These are phyloP conservation scores for Premnoplex brunnescens DNA, from an alignment of 2,797 vertebrate genomes.

Conservation along the genomic window DNA sequence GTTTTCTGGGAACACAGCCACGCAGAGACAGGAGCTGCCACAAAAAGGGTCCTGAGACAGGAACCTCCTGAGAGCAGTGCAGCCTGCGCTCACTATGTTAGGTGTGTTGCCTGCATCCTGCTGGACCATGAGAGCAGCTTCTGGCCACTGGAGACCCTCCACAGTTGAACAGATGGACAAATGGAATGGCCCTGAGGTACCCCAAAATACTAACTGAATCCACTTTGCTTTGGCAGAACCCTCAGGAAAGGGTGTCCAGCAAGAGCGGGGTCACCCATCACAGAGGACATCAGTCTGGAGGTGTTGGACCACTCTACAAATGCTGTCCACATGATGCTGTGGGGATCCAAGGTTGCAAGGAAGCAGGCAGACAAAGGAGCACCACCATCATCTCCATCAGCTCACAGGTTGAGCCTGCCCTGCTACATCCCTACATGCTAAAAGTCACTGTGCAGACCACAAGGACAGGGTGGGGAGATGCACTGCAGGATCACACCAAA, in stretches of 20 bases:
- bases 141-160: background rate
- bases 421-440: fast-evolving
- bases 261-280: no score
- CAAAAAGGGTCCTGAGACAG: fast-evolving
- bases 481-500: background rate
- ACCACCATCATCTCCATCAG: fast-evolving
- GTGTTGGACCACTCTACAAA: background rate
- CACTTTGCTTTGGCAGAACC: background rate
- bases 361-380: background rate
- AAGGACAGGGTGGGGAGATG: fast-evolving
- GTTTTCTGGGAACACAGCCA: background rate
- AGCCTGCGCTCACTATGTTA: fast-evolving
- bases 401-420: background rate
- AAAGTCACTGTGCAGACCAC: background rate
- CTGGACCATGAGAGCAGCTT: no score
- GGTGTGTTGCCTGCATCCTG: no score
- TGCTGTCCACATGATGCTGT: fast-evolving
- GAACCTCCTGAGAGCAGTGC: background rate
- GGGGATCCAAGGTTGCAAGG: fast-evolving
- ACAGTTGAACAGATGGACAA: fast-evolving
- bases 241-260: background rate
- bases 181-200: background rate
- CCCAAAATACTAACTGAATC: background rate
- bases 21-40: background rate
- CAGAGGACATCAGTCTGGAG: fast-evolving